Evolutionary conservation across 1,140 invertebrate genomes (phyloP).

Genomic region (Zaprionus inermis): DNA sequence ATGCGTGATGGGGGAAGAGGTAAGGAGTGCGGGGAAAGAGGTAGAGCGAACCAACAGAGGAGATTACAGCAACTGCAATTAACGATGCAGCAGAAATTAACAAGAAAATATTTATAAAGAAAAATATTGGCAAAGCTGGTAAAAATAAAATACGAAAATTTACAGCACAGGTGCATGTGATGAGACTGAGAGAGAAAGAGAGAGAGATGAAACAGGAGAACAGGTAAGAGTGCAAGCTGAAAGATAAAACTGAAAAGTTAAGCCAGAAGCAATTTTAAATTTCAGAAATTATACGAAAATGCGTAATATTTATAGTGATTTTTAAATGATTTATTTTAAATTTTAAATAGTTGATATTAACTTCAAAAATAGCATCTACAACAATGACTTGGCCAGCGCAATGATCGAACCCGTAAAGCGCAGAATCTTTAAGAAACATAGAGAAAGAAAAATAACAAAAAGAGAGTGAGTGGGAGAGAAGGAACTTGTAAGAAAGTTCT

Average conservation of each 20-base stretch:
- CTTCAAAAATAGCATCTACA: slow-evolving; percentile 30
- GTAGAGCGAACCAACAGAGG: slow-evolving; percentile 17
- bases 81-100: slow-evolving; percentile 40
- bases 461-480: neutral
- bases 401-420: slow-evolving; percentile 77
- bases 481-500: too few species aligned
- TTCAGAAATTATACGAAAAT: neutral
- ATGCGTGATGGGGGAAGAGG: neutral
- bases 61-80: slow-evolving; percentile 43
- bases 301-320: neutral
- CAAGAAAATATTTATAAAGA: slow-evolving; percentile 37
- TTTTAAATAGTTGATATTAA: too few species aligned
- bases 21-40: neutral
- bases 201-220: neutral
- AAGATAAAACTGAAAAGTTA: neutral
- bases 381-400: slow-evolving; percentile 68
- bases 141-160: slow-evolving; percentile 36
- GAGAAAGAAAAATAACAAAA: neutral
- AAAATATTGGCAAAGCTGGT: slow-evolving; percentile 11
- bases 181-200: too few species aligned
- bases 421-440: slow-evolving; percentile 54
- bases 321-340: neutral
- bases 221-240: neutral
- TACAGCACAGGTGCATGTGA: neutral
- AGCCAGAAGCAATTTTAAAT: neutral